Percentiles rank a stretch among this genome's conserved stretches.
Conservation (phyloP, 2,113 vertebrate genomes). For the Bucco capensis region DNA sequence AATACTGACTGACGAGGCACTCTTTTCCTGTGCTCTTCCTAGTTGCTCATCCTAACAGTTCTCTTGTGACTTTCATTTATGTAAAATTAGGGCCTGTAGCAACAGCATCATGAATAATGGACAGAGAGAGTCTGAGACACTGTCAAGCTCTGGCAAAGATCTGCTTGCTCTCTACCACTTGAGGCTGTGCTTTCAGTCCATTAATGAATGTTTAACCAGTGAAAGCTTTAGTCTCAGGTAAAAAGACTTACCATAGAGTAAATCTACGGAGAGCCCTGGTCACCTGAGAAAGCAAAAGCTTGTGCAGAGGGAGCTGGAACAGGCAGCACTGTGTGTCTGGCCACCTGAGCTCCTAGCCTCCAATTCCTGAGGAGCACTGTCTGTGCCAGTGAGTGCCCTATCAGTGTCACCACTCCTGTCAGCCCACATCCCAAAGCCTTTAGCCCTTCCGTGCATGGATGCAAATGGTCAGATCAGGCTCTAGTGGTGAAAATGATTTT, state of each 20-base stretch:
- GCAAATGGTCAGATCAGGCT: neutral
- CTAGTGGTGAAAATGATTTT: neutral
- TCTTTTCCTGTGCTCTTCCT: neutral
- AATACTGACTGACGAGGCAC: rapidly evolving
- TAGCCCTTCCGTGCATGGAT: rapidly evolving
- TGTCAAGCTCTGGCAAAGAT: neutral
- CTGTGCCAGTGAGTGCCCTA: rapidly evolving
- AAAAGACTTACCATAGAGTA: neutral
- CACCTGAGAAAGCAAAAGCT: neutral
- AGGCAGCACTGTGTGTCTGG: neutral
- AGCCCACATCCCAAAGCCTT: neutral
- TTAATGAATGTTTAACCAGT: neutral
- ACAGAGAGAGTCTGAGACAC: neutral
- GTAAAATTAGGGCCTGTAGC: constrained; percentile 36
- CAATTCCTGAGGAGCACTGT: neutral
- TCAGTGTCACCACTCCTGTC: rapidly evolving
- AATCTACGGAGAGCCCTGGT: neutral
- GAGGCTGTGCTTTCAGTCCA: neutral
- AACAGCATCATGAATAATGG: constrained; percentile 55
- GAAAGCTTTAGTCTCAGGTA: neutral
- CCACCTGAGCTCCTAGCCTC: rapidly evolving
- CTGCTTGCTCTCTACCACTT: neutral
- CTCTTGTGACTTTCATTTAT: constrained; percentile 32
- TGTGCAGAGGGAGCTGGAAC: neutral
- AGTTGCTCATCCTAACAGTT: neutral